A percentile compares a stretch with the other conserved stretches of the same genome.
These are phyloP conservation scores for Meloidogyne floridensis DNA, from an alignment of 1,140 invertebrate genomes.

Conservation along the genomic window DNA sequence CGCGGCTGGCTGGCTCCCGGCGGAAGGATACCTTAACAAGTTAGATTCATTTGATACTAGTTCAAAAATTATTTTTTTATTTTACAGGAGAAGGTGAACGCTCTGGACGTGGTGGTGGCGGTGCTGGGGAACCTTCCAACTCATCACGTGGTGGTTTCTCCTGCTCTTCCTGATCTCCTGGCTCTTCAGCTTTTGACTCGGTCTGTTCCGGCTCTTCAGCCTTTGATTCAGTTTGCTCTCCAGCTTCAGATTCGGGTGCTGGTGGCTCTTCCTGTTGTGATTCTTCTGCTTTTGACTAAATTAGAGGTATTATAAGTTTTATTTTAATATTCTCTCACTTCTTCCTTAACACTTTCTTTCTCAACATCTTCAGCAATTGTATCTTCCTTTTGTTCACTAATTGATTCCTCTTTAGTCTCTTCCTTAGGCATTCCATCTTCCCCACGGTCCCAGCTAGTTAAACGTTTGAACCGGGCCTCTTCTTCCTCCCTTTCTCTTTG, in stretches of 20 bases:
- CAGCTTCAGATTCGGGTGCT: conserved; percentile 37
- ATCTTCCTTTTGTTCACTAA: conserved; percentile 28
- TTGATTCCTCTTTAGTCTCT: conserved; percentile 23
- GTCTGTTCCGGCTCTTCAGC: conserved; percentile 36
- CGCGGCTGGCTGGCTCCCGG: conserved; percentile 46
- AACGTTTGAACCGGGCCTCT: conserved; percentile 20
- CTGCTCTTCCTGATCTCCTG: conserved; percentile 35
- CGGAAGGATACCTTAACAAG: conserved; percentile 34
- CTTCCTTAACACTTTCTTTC: conserved; percentile 10
- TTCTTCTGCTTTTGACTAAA: conserved; percentile 30
- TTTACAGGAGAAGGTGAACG: conserved; percentile 57
- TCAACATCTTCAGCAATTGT: conserved; percentile 22
- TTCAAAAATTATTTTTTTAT: not conserved
- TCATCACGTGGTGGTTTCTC: conserved; percentile 30
- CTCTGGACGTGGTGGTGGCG: conserved; percentile 39
- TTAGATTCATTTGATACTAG: conserved; percentile 20
- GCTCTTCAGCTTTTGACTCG: conserved; percentile 47
- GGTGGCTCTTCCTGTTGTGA: conserved; percentile 33
- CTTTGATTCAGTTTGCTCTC: conserved; percentile 29
- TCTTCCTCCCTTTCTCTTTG: conserved; percentile 11
- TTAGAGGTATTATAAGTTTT: not conserved
- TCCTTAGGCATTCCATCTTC: conserved; percentile 13
- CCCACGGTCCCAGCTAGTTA: conserved; percentile 29
- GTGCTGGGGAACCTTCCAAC: conserved; percentile 11
- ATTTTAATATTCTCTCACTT: not conserved